These are phyloP conservation scores for Climacteris rufus DNA, from an alignment of 2,113 vertebrate genomes.

Conservation along the genomic window DNA sequence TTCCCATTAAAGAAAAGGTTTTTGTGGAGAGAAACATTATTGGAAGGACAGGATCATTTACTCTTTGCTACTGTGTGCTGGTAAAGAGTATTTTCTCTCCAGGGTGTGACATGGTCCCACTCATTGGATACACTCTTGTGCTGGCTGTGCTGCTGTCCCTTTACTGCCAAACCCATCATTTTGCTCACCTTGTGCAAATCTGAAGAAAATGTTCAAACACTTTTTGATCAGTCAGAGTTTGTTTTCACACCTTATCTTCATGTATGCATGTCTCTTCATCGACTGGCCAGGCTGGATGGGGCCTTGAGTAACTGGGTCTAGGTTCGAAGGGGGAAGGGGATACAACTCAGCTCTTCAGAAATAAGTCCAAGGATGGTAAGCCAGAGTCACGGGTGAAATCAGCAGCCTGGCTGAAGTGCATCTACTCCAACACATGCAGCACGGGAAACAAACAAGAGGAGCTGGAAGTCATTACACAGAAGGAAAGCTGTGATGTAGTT, in stretches of 20 bases:
- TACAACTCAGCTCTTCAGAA: too few relatives aligned
- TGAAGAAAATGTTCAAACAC: background rate
- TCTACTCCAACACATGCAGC: too few relatives aligned
- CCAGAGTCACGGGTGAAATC: too few relatives aligned
- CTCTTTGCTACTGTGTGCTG: background rate
- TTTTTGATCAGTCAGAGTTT: background rate
- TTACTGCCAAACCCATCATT: rapidly evolving
- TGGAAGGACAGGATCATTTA: background rate
- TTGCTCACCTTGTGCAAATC: background rate
- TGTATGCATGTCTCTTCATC: background rate
- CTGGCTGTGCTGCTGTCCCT: background rate
- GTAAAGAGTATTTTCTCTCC: background rate
- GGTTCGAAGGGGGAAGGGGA: too few relatives aligned
- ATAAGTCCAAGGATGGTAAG: too few relatives aligned
- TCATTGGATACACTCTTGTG: rapidly evolving
- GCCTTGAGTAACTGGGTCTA: background rate
- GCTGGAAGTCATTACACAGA: too few relatives aligned
- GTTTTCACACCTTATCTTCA: background rate
- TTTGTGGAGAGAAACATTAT: background rate
- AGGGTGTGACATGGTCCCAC: background rate
- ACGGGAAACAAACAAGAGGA: too few relatives aligned
- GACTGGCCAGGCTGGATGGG: background rate
- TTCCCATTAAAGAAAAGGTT: background rate
- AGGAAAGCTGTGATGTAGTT: too few relatives aligned
- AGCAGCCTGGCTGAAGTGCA: too few relatives aligned